These are phyloP conservation scores for Thunnus thynnus DNA, from an alignment of 2,113 vertebrate genomes.

Conservation along the genomic window DNA sequence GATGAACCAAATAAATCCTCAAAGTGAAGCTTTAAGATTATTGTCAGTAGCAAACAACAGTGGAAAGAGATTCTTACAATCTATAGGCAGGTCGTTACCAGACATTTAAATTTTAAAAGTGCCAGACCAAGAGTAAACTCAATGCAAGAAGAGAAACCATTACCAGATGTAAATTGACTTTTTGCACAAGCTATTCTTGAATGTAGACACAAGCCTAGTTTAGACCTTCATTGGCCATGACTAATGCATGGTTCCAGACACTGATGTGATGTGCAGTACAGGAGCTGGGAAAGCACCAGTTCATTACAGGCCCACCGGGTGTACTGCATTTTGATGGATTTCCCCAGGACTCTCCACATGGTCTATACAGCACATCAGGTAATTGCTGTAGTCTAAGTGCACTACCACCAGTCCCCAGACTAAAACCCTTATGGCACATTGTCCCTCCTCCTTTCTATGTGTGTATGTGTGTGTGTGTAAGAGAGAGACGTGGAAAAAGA, in stretches of 20 bases:
- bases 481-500: slow-evolving; percentile 19
- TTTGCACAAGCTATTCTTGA: slow-evolving; percentile 32
- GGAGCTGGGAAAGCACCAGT: slow-evolving; percentile 55
- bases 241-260: slow-evolving; percentile 58
- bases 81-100: neutral
- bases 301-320: slow-evolving; percentile 72
- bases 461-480: slow-evolving; percentile 13
- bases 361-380: slow-evolving; percentile 66
- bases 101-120: neutral
- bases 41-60: neutral
- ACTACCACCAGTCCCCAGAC: slow-evolving; percentile 52
- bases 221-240: slow-evolving; percentile 51
- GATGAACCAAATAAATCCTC: neutral
- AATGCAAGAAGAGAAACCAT: slow-evolving; percentile 3
- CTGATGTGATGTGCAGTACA: slow-evolving; percentile 54
- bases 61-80: neutral
- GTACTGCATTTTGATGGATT: slow-evolving; percentile 75
- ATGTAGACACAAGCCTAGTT: slow-evolving; percentile 28
- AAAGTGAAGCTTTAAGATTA: neutral
- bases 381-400: slow-evolving; percentile 79
- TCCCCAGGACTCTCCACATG: slow-evolving; percentile 60
- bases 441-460: slow-evolving; percentile 33
- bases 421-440: slow-evolving; percentile 51
- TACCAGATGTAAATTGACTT: slow-evolving; percentile 9
- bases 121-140: neutral